Evolutionary conservation across 2,888 invertebrate species (phyloP).

Genomic region (Cryptus viduatorius): DNA sequence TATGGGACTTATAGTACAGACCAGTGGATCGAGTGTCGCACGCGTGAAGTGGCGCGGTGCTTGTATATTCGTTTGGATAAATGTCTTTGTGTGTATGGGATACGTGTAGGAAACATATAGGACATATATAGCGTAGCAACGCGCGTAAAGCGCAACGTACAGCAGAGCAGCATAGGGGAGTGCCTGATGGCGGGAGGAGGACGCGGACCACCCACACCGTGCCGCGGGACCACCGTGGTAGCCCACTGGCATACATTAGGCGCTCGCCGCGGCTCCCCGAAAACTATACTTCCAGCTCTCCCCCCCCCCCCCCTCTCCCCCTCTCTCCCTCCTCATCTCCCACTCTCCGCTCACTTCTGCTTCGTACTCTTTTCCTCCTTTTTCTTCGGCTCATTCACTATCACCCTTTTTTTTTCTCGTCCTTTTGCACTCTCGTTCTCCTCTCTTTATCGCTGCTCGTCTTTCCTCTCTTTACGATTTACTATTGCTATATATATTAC

Average conservation of each 20-base stretch:
- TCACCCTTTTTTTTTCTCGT: slow-evolving; percentile 48
- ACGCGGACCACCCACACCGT: slow-evolving; percentile 85
- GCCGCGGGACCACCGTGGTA: slow-evolving; percentile 85
- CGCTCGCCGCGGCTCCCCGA: slow-evolving; percentile 81
- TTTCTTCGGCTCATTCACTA: slow-evolving; percentile 50
- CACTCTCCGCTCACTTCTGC: slow-evolving; percentile 8
- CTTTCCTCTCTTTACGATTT: slow-evolving; percentile 64
- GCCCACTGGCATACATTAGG: slow-evolving; percentile 85
- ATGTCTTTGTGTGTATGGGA: neutral
- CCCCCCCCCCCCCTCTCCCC: slow-evolving; percentile 61
- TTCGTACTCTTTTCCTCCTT: slow-evolving; percentile 44
- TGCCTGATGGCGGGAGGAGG: slow-evolving; percentile 81
- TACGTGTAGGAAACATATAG: slow-evolving; percentile 9
- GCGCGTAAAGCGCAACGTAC: slow-evolving; percentile 60
- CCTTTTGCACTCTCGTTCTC: slow-evolving; percentile 71
- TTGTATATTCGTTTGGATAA: neutral
- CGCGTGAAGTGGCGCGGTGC: slow-evolving; percentile 34
- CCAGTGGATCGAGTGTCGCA: slow-evolving; percentile 44
- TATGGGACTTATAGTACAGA: slow-evolving; percentile 17
- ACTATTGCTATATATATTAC: slow-evolving; percentile 22
- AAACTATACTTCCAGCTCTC: slow-evolving; percentile 77
- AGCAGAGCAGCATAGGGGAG: slow-evolving; percentile 78
- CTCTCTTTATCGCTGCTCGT: slow-evolving; percentile 73
- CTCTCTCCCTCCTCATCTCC: slow-evolving; percentile 52
- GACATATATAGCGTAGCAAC: slow-evolving; percentile 49